Base-by-base conservation (phyloP, 37 sponge, comb jelly and placozoan genomes). In the Axinella damicornis region DNA sequence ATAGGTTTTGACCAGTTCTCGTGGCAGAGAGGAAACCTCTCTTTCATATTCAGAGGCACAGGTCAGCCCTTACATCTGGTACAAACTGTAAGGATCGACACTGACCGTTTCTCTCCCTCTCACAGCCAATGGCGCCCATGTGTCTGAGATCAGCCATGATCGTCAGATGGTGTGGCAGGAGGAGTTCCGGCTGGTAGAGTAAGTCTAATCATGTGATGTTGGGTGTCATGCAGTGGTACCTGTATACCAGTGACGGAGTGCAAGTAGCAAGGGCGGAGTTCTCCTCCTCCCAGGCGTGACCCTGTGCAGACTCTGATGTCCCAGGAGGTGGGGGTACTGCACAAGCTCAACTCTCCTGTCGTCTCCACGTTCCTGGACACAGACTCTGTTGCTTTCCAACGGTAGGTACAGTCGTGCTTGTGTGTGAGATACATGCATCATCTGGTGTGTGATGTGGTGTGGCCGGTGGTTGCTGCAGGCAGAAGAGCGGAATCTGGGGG, bases 1-100 rank as follows among this genome's bases (percentile, higher is more conserved):
- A 34, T 95, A 2, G 97, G 99, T 0, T 97, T 97, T 67, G 63
- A 97, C 22, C 80, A 92, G 69, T 63, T 92, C 82, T 53, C 71
- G 17, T 97, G 99, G 97, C 86, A 88, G 73, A 80, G 96, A 63
- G 99, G 99, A 9, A 87, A 97, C 64, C 86, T 74, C 65, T 87
- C 90, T 35, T 87, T 99, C 60, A 74, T 99, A 22, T 99, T 99
- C 57, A 53, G 72, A 58, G 96, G 83, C 2, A 78, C 79, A 46
- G 80, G 93, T 87, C 33, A 46, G 46, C 9, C 46, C 46, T 46
- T 46, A 46, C 9, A 4, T 46, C 6, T 46, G 6, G 46, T 4
- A 46, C 46, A 12, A 12, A 46, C 4, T 46, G 4, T 4, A 46
- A 9, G 9, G 46, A 9, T 46, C 46, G 9, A 46, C 4, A 9